Evolutionary conservation across 1,140 invertebrate genomes (phyloP).

Genomic region (Andrena cerasifolii): DNA sequence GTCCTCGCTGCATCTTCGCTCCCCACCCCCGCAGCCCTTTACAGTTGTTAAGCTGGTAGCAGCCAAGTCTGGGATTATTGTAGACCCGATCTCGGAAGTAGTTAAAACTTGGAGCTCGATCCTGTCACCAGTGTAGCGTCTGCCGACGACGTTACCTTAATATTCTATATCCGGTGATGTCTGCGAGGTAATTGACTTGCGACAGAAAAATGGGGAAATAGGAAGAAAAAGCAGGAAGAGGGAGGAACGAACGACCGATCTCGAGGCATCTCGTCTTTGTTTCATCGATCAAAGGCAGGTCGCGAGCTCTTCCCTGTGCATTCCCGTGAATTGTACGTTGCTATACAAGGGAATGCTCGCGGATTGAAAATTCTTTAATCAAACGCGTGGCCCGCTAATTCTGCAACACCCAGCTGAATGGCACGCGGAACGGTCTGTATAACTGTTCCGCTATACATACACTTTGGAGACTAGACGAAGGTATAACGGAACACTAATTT

Average conservation of each 20-base stretch:
- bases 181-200: conserved; percentile 64
- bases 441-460: no score
- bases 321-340: no score
- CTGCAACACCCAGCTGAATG: no score
- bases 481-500: no score
- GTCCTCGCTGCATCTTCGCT: not conserved
- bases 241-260: not conserved
- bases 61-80: conserved; percentile 57
- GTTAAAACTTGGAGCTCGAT: conserved; percentile 65
- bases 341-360: no score
- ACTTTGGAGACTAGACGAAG: no score
- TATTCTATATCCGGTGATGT: conserved; percentile 66
- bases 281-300: no score
- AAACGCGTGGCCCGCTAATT: no score
- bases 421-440: no score
- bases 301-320: no score
- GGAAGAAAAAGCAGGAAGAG: not conserved
- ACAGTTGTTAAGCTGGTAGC: conserved; percentile 50
- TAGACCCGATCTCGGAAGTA: conserved; percentile 67
- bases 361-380: no score
- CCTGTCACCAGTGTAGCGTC: conserved; percentile 36
- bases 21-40: conserved; percentile 20
- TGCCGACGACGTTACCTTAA: conserved; percentile 59
- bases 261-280: no score
- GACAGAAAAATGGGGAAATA: conserved; percentile 12